phyloP scores from a whole-genome alignment of 2,888 invertebrate genomes.

The Adelognathus sp. region DNA sequence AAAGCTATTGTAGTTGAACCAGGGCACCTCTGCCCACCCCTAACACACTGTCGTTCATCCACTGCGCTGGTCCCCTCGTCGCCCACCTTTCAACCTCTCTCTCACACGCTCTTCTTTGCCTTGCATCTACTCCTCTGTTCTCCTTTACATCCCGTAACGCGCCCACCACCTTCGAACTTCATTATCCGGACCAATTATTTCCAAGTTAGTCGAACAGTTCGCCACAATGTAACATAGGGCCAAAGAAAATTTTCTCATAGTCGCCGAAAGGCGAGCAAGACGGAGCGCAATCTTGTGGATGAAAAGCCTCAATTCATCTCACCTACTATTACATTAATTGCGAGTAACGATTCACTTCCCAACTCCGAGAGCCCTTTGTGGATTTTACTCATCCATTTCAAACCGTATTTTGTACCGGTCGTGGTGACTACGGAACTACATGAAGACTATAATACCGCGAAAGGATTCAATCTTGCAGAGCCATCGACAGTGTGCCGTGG shows the following conservation, averaged over 20 bases:
- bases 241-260: slow-evolving; percentile 72
- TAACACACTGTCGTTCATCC: neutral
- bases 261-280: slow-evolving; percentile 39
- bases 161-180: slow-evolving; percentile 70
- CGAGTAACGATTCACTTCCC: slow-evolving; percentile 66
- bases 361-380: neutral
- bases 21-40: neutral
- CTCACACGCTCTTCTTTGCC: slow-evolving; percentile 4
- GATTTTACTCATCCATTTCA: slow-evolving; percentile 4
- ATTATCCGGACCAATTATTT: slow-evolving; percentile 79
- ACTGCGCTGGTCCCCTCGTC: slow-evolving; percentile 27
- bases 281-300: slow-evolving; percentile 53
- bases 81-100: slow-evolving; percentile 37
- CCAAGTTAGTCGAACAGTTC: slow-evolving; percentile 78
- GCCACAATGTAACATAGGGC: slow-evolving; percentile 76
- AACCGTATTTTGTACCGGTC: neutral
- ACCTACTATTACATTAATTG: slow-evolving; percentile 75
- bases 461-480: neutral
- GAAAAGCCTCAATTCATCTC: slow-evolving; percentile 60
- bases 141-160: slow-evolving; percentile 2
- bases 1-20: slow-evolving; percentile 70
- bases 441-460: neutral
- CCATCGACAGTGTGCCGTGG: neutral
- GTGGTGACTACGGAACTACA: neutral
- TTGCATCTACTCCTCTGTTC: slow-evolving; percentile 9